phyloP scores from a whole-genome alignment of 2,888 invertebrate species.

The Smittia aterrima region DNA sequence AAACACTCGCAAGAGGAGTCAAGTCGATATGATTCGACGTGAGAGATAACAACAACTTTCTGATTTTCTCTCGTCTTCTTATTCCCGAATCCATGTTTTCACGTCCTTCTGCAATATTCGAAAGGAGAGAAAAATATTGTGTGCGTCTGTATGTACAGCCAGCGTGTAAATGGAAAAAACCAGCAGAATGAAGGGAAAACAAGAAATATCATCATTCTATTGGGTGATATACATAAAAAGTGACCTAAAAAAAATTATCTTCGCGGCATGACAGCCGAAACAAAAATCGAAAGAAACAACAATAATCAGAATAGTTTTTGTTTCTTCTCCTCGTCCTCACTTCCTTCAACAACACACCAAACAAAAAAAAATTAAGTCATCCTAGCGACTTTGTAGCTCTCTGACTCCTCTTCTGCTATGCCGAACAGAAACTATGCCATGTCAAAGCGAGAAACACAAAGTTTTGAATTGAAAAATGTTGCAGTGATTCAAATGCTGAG shows the following conservation, averaged over 20 bases:
- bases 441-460: too few species aligned
- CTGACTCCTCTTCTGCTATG: too few species aligned
- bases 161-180: neutral
- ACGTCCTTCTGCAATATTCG: neutral
- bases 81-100: neutral
- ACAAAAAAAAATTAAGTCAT: too few species aligned
- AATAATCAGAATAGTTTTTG: neutral
- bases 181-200: neutral
- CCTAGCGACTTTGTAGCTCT: too few species aligned
- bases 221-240: neutral
- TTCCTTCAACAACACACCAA: too few species aligned
- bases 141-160: neutral
- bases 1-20: neutral
- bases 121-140: neutral
- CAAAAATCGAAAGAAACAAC: neutral
- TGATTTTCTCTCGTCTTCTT: neutral
- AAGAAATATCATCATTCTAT: conserved; percentile 11
- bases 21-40: neutral
- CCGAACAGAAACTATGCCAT: too few species aligned
- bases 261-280: neutral
- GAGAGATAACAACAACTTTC: neutral
- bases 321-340: too few species aligned
- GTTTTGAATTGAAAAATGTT: too few species aligned
- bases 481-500: too few species aligned
- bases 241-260: conserved; percentile 10